Base-by-base conservation (phyloP, 2,797 vertebrate genomes). In the Pipistrellus nathusii region DNA sequence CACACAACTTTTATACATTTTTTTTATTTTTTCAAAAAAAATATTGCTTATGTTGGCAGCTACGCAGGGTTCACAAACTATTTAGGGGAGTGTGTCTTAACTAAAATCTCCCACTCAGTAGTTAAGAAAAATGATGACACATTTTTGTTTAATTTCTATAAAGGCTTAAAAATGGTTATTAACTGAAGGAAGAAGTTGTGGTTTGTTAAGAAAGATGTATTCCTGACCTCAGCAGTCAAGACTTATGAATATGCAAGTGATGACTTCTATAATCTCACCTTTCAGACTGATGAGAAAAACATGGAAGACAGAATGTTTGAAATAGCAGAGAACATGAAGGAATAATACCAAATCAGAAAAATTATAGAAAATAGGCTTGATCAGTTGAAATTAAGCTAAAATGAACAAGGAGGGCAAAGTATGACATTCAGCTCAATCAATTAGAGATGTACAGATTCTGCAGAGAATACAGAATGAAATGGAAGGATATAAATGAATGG, bases 71-170 rank as follows among this genome's bases (percentile, higher is more conserved):
- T 88, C 9, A 25, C 17, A 27, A 35, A 62, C 9, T 92, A 55
- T 82, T 85, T 76, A 94, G 55, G 30, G 41, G 87, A 75, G 17
- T 73, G 4, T 32, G 7, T 88, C n/a, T 62, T 92, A 90, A 92
- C 96, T 89, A 87, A 94, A 92, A 86, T 84, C 41, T 85, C 35
- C 75, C 82, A 90, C 20, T 55, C 8, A 62, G 57, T 8, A 59
- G 48, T 86, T 51, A 77, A 88, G n/a, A 77, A 53, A 95, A 96
- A 84, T 94, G 81, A 76, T 46, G 73, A 35, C 13, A 76, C 44
- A 21, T 68, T 85, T 73, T 89, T n/a, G n/a, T 82, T 89, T 71
- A 35, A 55, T 64, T 64, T 85, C 66, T 78, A 32, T 76, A 44
- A 86, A 90, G n/a, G 59, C n/a, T 72, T 93, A n/a, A 62, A 41